A percentile compares a stretch with the other conserved stretches of the same genome.
Conservation (phyloP, 2,888 invertebrate genomes). For the Nomada flava region DNA sequence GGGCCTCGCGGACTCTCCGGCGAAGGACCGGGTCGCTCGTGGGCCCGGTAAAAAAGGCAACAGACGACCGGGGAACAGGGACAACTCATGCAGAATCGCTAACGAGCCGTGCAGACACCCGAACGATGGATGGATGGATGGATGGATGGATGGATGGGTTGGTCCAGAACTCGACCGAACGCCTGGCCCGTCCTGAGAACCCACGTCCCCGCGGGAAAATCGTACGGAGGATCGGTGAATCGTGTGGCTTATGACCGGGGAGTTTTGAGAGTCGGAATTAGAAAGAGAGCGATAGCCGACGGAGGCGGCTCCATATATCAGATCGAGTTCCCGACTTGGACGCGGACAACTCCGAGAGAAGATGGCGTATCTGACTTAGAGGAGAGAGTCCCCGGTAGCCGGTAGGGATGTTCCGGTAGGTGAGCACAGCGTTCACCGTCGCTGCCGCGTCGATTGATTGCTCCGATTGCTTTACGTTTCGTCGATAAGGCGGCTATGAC, state of each 20-base stretch:
- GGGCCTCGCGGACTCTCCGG: constrained; percentile 47
- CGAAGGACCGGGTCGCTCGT: constrained; percentile 48
- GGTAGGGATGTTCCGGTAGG: constrained; percentile 78
- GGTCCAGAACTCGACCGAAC: constrained; percentile 48
- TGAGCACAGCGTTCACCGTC: constrained; percentile 77
- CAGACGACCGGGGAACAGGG: constrained; percentile 71
- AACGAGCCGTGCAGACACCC: constrained; percentile 80
- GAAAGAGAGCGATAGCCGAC: constrained; percentile 61
- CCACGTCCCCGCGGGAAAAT: background rate
- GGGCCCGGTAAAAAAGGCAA: constrained; percentile 72
- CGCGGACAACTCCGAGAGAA: constrained; percentile 66
- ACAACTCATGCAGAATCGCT: constrained; percentile 81
- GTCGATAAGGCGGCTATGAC: constrained; percentile 69
- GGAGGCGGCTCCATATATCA: constrained; percentile 76
- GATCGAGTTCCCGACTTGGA: constrained; percentile 70
- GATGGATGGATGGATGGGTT: constrained; percentile 77
- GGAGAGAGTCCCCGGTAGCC: constrained; percentile 75
- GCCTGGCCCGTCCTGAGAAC: constrained; percentile 62
- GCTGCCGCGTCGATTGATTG: constrained; percentile 80
- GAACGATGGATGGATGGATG: constrained; percentile 75
- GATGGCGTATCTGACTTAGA: constrained; percentile 75
- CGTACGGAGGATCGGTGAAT: background rate
- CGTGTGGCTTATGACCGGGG: constrained; percentile 55
- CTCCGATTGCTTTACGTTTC: constrained; percentile 76
- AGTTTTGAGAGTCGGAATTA: constrained; percentile 24